Base-by-base conservation (phyloP, 2,888 invertebrate species). In the Steinernema scapterisci region DNA sequence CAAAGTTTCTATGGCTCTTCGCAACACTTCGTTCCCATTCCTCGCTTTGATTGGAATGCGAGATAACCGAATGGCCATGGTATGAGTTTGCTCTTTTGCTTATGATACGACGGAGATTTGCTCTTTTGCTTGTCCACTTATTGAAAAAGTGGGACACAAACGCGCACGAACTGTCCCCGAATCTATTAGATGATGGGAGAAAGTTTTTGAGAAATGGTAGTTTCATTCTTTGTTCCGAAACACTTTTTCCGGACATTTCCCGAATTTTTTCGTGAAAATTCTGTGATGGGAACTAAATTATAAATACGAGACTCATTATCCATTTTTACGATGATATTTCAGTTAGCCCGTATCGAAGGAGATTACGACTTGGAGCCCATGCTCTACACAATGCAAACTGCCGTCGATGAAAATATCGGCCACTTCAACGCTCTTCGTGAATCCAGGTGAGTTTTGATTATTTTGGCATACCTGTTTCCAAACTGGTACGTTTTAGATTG, bases 31-130 rank as follows among this genome's bases (percentile, higher is more conserved):
- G 75, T 93, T 92, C 88, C 97, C 97, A 13, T 92, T 95, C 85
- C 89, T 97, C 84, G 94, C 94, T 75, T 91, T 97, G 75, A 93
- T 97, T 85, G 95, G 94, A 73, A 91, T 96, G 45, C 92, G 94
- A 80, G 93, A 95, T 74, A 93, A 93, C 87, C 92, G 93, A 79
- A 97, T 97, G 96, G 94, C 95, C 1, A 79, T 44, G 27, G 51
- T 51, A 71, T 52, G 38, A 38, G 9, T 38, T 38, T n/a, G n/a
- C n/a, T n/a, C n/a, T n/a, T n/a, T n/a, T n/a, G n/a, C n/a, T n/a
- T n/a, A n/a, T n/a, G n/a, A n/a, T n/a, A n/a, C n/a, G n/a, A n/a
- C n/a, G n/a, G n/a, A n/a, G n/a, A n/a, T n/a, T n/a, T n/a, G n/a
- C n/a, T n/a, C n/a, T n/a, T n/a, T n/a, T n/a, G n/a, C n/a, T n/a